Evolutionary conservation across 2,888 invertebrate genomes (phyloP), one percentile per base, ranked within the genome.

Genomic region (Trilocha varians): DNA sequence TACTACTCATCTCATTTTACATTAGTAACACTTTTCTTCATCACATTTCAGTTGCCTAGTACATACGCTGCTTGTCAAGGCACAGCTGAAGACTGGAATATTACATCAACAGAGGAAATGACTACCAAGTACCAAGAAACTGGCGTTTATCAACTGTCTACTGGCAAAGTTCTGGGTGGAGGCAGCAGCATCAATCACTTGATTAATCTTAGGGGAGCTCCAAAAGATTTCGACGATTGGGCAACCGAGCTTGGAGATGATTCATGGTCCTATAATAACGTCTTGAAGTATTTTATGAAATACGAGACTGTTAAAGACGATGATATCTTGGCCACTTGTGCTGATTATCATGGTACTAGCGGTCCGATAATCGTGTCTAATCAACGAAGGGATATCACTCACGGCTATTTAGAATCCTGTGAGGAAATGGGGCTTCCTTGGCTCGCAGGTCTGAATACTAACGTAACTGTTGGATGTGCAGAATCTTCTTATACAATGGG

Each of bases 401-500:
- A 55, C 0, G 47, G 53, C 38, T 68, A 70, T 49, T 40, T 75
- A 8, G 44, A 67, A 15, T 74, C 83, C 1, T 78, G 83, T 6
- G 50, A 60, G 37, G 79, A 87, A 53, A 47, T 82, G 37, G 88
- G 88, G 0, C 68, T 61, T 8, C 47, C 50, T 8, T 47, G 57
- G 3, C 32, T 68, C 3, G 36, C 47, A 13, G 55, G 57, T 43
- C 15, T 45, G 1, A 58, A 52, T 34, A 46, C 47, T 0, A 13
- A 45, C 3, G n/a, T 36, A 2, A 43, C 39, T 32, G 11, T 80
- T n/a, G 88, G 88, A 1, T 80, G 78, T 39, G 70, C 78, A 0
- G 74, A 78, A 45, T 62, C 80, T 0, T 70, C 85, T 47, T 74
- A 70, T 3, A 85, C 75, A 15, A 67, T 84, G 48, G 71, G 73